A percentile compares a stretch with the other conserved stretches of the same genome.
These are phyloP conservation scores for Drosophila simulans DNA, from an alignment of 1,140 invertebrate genomes.

Conservation along the genomic window DNA sequence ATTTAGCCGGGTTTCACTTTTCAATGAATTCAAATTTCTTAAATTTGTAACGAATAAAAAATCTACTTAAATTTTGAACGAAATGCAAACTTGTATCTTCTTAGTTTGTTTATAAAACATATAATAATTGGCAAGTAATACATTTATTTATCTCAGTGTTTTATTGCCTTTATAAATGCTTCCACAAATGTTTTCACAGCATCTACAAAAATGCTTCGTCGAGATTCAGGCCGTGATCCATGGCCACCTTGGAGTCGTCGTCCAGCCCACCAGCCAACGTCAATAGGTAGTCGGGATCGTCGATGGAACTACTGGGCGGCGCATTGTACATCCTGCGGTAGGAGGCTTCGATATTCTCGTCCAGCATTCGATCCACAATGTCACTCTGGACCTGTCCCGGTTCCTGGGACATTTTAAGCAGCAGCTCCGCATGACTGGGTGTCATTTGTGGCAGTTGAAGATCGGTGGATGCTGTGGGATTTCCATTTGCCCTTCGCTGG, in stretches of 20 bases:
- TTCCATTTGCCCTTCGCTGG: conserved; percentile 3
- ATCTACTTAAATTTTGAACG: neutral
- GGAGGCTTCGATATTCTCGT: conserved; percentile 77
- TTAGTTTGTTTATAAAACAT: too few species aligned
- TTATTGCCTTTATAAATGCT: too few species aligned
- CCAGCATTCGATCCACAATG: conserved; percentile 76
- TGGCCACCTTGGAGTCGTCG: conserved; percentile 72
- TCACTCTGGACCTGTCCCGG: conserved; percentile 27
- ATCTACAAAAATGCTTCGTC: conserved; percentile 38
- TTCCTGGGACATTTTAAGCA: conserved; percentile 21
- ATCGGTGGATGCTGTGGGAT: neutral
- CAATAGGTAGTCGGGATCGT: conserved; percentile 48
- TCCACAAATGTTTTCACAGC: too few species aligned
- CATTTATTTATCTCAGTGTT: too few species aligned
- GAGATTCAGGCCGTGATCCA: conserved; percentile 51
- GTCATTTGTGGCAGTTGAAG: conserved; percentile 8
- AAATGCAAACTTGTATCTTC: too few species aligned
- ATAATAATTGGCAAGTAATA: too few species aligned
- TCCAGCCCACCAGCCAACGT: conserved; percentile 48
- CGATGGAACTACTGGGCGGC: conserved; percentile 23
- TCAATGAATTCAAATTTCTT: neutral
- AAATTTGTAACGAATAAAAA: rapidly evolving
- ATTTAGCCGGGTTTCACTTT: neutral
- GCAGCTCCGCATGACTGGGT: conserved; percentile 4
- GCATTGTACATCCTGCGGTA: conserved; percentile 72